These are phyloP conservation scores for Coreius guichenoti DNA, from an alignment of 2,797 vertebrate species.

Conservation along the genomic window DNA sequence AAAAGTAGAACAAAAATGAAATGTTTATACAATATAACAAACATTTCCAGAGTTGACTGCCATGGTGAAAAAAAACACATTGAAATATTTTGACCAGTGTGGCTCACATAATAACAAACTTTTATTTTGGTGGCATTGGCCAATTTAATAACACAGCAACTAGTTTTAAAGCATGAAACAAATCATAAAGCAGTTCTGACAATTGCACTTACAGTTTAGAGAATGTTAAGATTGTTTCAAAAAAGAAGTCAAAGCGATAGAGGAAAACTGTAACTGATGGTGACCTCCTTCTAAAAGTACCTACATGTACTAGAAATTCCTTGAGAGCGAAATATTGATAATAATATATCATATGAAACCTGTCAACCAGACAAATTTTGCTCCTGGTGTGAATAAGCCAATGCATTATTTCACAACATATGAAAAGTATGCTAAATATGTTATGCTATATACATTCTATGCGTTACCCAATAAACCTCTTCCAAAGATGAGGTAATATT, in stretches of 20 bases:
- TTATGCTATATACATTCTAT: not conserved
- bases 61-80: not conserved
- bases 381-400: not conserved
- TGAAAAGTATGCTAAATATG: not conserved
- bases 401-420: not conserved
- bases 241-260: not conserved
- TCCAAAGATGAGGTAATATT: constrained; percentile 3
- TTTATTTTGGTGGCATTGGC: not conserved
- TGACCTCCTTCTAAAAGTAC: constrained; percentile 5
- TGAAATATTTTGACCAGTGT: not conserved
- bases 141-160: not conserved
- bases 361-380: not conserved
- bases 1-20: not conserved
- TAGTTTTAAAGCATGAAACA: not conserved
- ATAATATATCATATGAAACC: not conserved
- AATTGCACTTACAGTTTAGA: not conserved
- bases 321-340: constrained; percentile 3
- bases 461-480: not conserved
- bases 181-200: not conserved
- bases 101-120: not conserved
- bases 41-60: not conserved
- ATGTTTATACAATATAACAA: not conserved
- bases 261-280: not conserved
- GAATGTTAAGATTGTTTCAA: not conserved
- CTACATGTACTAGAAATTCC: not conserved